phyloP scores from a whole-genome alignment of 2,797 vertebrate genomes.

The Lacerta agilis region DNA sequence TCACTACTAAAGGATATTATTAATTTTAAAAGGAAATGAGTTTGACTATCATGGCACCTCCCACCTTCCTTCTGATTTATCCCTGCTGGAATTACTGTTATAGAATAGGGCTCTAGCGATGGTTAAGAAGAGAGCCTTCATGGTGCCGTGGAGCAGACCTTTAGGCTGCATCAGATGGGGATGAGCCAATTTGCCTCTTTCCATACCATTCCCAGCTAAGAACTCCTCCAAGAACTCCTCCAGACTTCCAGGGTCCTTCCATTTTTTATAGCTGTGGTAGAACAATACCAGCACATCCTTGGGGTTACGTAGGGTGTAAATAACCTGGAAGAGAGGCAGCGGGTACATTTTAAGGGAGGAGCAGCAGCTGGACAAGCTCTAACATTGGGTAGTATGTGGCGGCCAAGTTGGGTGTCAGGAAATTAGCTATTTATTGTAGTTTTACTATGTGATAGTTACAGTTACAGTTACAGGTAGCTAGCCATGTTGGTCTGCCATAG shows the following conservation, averaged over 20 bases:
- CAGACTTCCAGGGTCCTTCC: constrained; percentile 40
- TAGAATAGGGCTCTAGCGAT: too few species aligned
- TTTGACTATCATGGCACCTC: too few species aligned
- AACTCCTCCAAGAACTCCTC: constrained; percentile 56
- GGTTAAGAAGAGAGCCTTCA: too few species aligned
- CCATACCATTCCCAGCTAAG: constrained; percentile 39
- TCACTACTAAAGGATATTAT: neutral
- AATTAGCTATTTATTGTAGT: neutral
- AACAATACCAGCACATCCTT: constrained; percentile 57
- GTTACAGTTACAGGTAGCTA: too few species aligned
- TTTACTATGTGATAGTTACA: neutral
- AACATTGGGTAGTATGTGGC: too few species aligned
- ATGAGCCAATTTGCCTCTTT: neutral
- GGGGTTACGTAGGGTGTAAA: constrained; percentile 58
- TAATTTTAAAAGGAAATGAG: too few species aligned
- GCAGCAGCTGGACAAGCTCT: rapidly evolving
- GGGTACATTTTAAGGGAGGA: too few species aligned
- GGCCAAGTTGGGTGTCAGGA: neutral
- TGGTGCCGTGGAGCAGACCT: too few species aligned
- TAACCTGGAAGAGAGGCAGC: constrained; percentile 13
- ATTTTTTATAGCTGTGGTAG: constrained; percentile 44
- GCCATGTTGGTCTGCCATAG: too few species aligned
- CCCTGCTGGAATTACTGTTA: too few species aligned
- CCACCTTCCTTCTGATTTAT: too few species aligned
- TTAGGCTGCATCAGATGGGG: too few species aligned